Conservation (phyloP, 2,113 vertebrate species). For the Pionites leucogaster region DNA sequence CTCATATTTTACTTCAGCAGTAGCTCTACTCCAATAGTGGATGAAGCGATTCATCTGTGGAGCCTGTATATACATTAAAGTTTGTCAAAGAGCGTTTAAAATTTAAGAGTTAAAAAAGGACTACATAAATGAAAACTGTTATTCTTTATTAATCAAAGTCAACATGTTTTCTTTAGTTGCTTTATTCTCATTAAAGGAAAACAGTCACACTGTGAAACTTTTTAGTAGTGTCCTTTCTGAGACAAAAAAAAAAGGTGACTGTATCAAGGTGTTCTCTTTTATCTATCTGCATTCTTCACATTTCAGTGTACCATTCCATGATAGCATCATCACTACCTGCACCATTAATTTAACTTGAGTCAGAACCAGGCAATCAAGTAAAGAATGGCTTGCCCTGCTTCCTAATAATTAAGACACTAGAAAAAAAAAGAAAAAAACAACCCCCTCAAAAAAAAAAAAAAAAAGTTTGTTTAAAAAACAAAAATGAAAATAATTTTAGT, state of each 20-base stretch:
- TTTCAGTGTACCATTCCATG: neutral
- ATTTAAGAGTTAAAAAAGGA: neutral
- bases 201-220: neutral
- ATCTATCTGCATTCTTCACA: neutral
- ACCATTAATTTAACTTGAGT: neutral
- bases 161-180: neutral
- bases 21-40: neutral
- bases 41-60: neutral
- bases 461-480: neutral
- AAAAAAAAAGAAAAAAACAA: neutral
- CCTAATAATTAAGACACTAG: neutral
- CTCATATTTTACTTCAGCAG: neutral
- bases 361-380: neutral
- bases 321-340: neutral
- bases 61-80: neutral
- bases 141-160: slow-evolving; percentile 2
- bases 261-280: neutral
- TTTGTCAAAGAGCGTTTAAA: neutral
- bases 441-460: neutral
- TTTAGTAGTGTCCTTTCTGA: neutral
- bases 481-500: neutral
- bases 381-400: neutral
- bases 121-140: neutral
- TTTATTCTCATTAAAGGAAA: neutral
- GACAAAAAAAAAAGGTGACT: neutral